Evolutionary conservation across 2,113 vertebrate species (phyloP), one percentile per base, ranked within the genome.

Genomic region (Toxotes chatareus): DNA sequence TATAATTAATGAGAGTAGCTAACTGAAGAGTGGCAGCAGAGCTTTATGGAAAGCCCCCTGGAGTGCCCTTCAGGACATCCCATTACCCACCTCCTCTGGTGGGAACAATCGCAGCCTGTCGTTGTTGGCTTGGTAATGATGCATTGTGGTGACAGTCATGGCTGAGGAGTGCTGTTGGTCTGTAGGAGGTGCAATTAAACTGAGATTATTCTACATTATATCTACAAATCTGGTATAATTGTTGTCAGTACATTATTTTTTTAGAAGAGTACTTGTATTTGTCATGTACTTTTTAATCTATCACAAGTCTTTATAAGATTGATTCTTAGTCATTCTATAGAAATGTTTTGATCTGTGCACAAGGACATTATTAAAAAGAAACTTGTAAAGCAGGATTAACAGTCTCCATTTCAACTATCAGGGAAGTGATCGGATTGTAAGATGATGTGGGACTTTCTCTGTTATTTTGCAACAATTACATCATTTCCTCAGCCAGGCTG

Each of bases 1-100:
- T 67, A 92, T 93, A 93, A 93, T 94, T 93, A 91, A 94, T 91
- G 90, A 90, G 80, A 40, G 34, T 68, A 59, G 70, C 88, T 76
- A 91, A 78, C 84, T 81, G 80, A 40, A 27, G 65, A 86, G 53
- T 83, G 85, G 76, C 73, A 73, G 78, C 82, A 75, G 65, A 77
- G 84, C 79, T 84, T 81, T 83, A 73, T 73, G 64, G 79, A 84
- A 84, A 90, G 83, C 63, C 85, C 90, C 74, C 85, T 79, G 73
- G 90, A 91, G 83, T 76, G 49, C 71, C 79, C 80, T 93, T 79
- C 79, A 92, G 86, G 65, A 92, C 86, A 86, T 82, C 83, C 72
- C 83, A 64, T 85, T 84, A 73, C 51, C 64, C 63, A 36, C 66
- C 76, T 77, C 51, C 69, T 73, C 59, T 68, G 46, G 56, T 69